Percentiles rank a stretch among this genome's conserved stretches.
These are phyloP conservation scores for Pangasianodon gigas DNA, from an alignment of 2,113 vertebrate species.

Conservation along the genomic window DNA sequence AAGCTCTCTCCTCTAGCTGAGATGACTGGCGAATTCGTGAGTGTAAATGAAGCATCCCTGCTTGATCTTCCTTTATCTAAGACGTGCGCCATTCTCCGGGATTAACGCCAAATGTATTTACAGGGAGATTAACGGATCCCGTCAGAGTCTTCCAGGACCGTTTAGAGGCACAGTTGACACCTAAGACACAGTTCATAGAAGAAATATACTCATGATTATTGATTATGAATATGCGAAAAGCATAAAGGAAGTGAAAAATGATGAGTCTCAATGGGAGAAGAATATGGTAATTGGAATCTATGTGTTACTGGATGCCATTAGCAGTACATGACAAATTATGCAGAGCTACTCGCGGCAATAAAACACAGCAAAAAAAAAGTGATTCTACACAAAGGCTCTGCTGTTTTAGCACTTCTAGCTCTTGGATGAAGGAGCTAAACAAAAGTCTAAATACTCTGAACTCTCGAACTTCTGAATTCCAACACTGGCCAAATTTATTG, in stretches of 20 bases:
- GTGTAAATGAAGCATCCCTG: conserved; percentile 64
- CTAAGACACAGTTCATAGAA: background rate
- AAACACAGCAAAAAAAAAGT: background rate
- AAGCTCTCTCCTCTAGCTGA: conserved; percentile 57
- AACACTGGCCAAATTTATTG: background rate
- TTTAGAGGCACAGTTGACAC: conserved; percentile 51
- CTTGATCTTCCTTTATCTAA: conserved; percentile 67
- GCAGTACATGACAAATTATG: conserved; percentile 5
- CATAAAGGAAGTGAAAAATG: conserved; percentile 14
- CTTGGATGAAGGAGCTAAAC: background rate
- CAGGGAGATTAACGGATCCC: conserved; percentile 68
- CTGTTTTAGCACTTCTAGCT: background rate
- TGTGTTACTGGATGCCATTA: background rate
- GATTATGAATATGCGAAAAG: conserved; percentile 27
- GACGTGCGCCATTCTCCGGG: conserved; percentile 54
- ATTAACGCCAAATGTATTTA: conserved; percentile 76
- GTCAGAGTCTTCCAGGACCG: conserved; percentile 58
- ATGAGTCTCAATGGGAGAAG: background rate
- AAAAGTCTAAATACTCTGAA: background rate
- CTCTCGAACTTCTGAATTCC: background rate
- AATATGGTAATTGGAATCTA: background rate
- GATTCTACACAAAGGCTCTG: background rate
- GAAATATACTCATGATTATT: conserved; percentile 15
- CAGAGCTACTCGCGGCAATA: background rate
- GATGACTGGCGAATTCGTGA: conserved; percentile 54